A percentile compares a stretch with the other conserved stretches of the same genome.
Evolutionary conservation across 2,797 vertebrate genomes (phyloP).

Genomic region (Choloepus didactylus): DNA sequence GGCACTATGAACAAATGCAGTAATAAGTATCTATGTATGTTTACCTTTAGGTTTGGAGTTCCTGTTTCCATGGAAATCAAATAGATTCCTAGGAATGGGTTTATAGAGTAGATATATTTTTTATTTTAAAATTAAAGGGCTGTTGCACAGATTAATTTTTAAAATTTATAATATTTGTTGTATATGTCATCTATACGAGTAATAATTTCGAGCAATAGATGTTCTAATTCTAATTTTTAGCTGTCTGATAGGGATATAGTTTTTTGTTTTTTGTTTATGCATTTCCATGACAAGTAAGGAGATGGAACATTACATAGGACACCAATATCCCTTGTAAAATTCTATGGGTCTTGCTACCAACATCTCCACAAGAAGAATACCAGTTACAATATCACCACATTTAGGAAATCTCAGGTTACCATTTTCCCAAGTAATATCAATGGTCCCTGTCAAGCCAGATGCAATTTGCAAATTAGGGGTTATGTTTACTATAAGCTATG

Average conservation of each 20-base stretch:
- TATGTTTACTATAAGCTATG: not conserved
- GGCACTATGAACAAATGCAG: not conserved
- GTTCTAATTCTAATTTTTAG: not conserved
- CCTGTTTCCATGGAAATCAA: not conserved
- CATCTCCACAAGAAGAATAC: not conserved
- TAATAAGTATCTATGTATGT: not conserved
- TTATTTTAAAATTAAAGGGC: not conserved
- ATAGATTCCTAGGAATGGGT: not conserved
- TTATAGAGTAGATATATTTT: not conserved
- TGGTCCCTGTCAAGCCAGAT: not conserved
- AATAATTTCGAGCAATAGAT: not conserved
- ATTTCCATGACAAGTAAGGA: not conserved
- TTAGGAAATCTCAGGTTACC: not conserved
- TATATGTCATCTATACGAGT: not conserved
- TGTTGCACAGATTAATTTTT: not conserved
- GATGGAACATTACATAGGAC: not conserved
- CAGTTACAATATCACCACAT: not conserved
- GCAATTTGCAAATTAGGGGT: not conserved
- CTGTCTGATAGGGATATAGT: not conserved
- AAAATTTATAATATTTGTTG: not conserved
- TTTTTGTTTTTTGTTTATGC: not conserved
- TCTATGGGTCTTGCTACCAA: not conserved
- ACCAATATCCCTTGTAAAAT: not conserved
- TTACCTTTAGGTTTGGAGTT: not conserved
- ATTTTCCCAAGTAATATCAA: not conserved